Evolutionary conservation across 2,888 invertebrate genomes (phyloP).

Genomic region (Steinernema hermaphroditum): DNA sequence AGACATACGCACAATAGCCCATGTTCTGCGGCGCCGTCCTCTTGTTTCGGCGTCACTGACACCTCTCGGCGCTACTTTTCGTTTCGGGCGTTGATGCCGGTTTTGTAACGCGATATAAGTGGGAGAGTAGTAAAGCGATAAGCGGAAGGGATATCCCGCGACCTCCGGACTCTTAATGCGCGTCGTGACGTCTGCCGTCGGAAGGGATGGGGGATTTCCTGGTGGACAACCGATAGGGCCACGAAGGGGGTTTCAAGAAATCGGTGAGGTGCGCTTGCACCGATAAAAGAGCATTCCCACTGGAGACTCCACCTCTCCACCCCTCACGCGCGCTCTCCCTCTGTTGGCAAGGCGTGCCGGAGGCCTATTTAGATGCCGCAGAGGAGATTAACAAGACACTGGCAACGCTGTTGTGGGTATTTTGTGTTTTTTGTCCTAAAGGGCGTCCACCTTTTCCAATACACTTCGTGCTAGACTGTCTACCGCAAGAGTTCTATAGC

Average conservation of each 20-base stretch:
- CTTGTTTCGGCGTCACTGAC: too few relatives aligned
- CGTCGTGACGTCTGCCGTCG: not conserved
- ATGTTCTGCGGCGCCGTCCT: too few relatives aligned
- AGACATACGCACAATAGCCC: too few relatives aligned
- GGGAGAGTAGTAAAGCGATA: conserved; percentile 11
- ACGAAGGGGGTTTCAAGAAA: not conserved
- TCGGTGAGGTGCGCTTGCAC: conserved; percentile 15
- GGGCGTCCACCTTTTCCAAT: too few relatives aligned
- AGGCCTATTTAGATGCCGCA: conserved; percentile 15
- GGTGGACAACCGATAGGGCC: not conserved
- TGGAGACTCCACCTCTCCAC: conserved; percentile 27
- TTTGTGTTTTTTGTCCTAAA: not conserved
- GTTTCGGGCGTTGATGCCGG: not conserved
- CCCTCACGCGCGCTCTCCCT: not conserved
- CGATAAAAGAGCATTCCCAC: conserved; percentile 22
- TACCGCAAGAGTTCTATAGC: too few relatives aligned
- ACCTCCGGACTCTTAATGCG: not conserved
- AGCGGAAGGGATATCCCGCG: conserved; percentile 21
- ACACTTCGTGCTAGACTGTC: too few relatives aligned
- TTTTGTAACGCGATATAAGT: conserved; percentile 31
- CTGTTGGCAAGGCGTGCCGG: not conserved
- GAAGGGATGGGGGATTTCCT: not conserved
- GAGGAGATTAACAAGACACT: conserved; percentile 18
- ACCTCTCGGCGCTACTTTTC: too few relatives aligned
- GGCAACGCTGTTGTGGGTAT: not conserved